A percentile compares a stretch with the other conserved stretches of the same genome.
Conservation (phyloP, 2,888 invertebrate genomes). For the Ornithoptera priamus region DNA sequence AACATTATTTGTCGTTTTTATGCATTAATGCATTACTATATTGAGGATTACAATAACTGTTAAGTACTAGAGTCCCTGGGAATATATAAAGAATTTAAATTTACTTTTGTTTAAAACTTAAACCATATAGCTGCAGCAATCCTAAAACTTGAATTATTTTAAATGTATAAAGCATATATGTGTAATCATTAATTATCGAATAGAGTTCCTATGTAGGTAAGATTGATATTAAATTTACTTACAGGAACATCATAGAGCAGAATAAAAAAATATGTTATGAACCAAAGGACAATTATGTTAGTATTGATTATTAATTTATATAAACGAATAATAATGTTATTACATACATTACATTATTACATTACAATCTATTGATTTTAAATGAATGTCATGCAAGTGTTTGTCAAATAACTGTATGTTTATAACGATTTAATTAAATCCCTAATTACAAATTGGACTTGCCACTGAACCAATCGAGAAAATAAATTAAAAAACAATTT, state of each 20-base stretch:
- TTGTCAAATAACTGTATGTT: too few relatives aligned
- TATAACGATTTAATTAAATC: too few relatives aligned
- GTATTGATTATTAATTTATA: not conserved
- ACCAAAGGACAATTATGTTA: conserved; percentile 9
- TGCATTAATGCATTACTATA: not conserved
- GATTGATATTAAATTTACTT: not conserved
- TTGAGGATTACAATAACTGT: not conserved
- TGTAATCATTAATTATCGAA: too few relatives aligned
- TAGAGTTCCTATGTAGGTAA: not conserved
- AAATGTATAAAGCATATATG: not conserved
- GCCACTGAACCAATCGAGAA: too few relatives aligned
- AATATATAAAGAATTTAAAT: not conserved
- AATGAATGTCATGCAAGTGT: not conserved
- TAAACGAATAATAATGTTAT: not conserved
- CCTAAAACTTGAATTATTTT: not conserved
- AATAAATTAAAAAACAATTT: too few relatives aligned
- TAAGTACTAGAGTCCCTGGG: too few relatives aligned
- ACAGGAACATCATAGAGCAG: not conserved
- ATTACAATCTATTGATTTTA: too few relatives aligned
- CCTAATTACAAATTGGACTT: too few relatives aligned
- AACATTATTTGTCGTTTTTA: not conserved
- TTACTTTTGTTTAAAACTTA: not conserved
- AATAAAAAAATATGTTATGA: conserved; percentile 20
- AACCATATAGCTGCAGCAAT: not conserved
- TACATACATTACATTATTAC: too few relatives aligned